A percentile compares a stretch with the other conserved stretches of the same genome.
phyloP scores from a whole-genome alignment of 2,113 vertebrate species.

The Melozone crissalis region DNA sequence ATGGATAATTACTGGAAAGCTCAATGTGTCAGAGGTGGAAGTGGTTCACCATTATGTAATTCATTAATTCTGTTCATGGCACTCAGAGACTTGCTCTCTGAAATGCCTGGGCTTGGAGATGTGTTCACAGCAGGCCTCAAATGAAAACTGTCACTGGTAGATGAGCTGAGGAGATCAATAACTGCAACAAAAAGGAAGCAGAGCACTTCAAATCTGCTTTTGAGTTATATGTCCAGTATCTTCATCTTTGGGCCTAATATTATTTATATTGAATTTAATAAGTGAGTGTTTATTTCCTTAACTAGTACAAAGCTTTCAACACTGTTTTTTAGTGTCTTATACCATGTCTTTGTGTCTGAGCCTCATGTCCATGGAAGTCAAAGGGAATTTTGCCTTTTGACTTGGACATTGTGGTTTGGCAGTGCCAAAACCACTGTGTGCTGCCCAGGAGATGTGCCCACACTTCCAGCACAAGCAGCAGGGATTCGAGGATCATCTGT shows the following conservation, averaged over 20 bases:
- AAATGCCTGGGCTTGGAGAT: not conserved
- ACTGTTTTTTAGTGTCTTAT: not conserved
- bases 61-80: not conserved
- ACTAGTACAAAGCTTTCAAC: not conserved
- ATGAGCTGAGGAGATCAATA: not conserved
- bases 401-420: not conserved
- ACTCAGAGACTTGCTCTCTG: not conserved
- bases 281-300: not conserved
- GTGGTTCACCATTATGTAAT: not conserved
- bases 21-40: not conserved
- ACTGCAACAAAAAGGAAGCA: not conserved
- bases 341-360: not conserved
- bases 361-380: fast-evolving
- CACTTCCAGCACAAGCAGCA: not conserved
- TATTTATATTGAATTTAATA: not conserved
- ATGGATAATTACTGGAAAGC: not conserved
- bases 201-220: not conserved
- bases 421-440: fast-evolving
- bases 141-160: not conserved
- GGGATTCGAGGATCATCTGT: not conserved
- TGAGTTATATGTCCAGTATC: not conserved
- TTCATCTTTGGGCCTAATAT: not conserved
- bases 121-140: not conserved
- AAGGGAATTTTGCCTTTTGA: not conserved
- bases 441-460: not conserved